Evolutionary conservation across 2,797 vertebrate genomes (phyloP), one percentile per base, ranked within the genome.

Genomic region (Melanotaenia nigrans): DNA sequence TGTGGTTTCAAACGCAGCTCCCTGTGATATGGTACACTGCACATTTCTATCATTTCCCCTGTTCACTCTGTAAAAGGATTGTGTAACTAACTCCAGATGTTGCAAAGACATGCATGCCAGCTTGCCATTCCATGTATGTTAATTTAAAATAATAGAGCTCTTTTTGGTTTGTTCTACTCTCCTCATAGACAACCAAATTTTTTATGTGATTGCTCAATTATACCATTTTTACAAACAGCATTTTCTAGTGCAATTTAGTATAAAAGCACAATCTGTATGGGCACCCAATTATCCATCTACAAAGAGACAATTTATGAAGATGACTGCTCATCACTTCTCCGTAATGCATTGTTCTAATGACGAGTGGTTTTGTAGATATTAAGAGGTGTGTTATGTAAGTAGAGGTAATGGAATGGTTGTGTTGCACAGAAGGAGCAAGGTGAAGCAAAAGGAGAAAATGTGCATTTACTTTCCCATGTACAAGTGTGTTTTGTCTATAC

Each of bases 21-120:
- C 65, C 38, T 51, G 68, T 71, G 75, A 81, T 20, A 51, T 60
- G 71, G 67, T 32, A 33, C 24, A 73, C 49, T 75, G 68, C 69
- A 20, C 85, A 83, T 84, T 45, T 65, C 74, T 79, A 66, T 68
- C 72, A 64, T 30, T 79, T 86, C 66, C 59, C 71, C 61, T 75
- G 70, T 79, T 35, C 9, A 35, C 33, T 79, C 76, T 68, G 40
- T 75, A 65, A 73, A 70, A 83, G 77, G 74, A 81, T 74, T 72
- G 75, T 85, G 77, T 85, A 82, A 89, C 85, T 86, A 75, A 24
- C 75, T 89, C 85, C 81, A 90, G 86, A 90, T 86, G 87, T 82
- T 83, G 72, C 25, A 30, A 45, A 76, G 86, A 84, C 85, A 76
- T 83, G 81, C 79, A 65, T 80, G 78, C 71, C 78, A 79, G 82